A percentile compares a stretch with the other conserved stretches of the same genome.
Evolutionary conservation across 2,113 vertebrate genomes (phyloP).

Genomic region (Herpailurus yagouaroundi): DNA sequence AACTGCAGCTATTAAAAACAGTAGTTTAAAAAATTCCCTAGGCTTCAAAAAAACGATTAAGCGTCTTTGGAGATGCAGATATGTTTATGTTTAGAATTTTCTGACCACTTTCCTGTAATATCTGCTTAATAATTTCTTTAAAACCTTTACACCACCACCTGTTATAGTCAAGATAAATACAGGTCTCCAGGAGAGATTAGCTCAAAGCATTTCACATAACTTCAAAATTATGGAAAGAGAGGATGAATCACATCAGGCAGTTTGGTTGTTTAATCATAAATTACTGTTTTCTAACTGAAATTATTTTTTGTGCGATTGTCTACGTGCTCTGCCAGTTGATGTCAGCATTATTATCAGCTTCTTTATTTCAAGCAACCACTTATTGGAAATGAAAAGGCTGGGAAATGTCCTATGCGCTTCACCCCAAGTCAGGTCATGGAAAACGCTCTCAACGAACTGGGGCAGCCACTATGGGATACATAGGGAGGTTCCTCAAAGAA

Average conservation of each 20-base stretch:
- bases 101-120: background rate
- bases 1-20: background rate
- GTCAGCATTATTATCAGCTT: background rate
- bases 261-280: background rate
- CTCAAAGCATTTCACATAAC: constrained; percentile 11
- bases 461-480: background rate
- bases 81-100: background rate
- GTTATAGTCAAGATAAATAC: background rate
- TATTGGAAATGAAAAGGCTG: background rate
- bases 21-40: background rate
- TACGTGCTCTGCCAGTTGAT: background rate
- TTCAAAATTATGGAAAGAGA: constrained; percentile 12
- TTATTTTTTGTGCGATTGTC: background rate
- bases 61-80: background rate
- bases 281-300: background rate
- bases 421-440: background rate
- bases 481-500: background rate
- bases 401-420: background rate
- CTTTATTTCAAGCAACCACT: background rate
- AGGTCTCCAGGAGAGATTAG: background rate
- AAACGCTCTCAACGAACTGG: background rate
- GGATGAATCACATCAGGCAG: background rate
- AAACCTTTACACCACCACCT: background rate
- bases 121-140: background rate
- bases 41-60: background rate